phyloP scores from a whole-genome alignment of 2,888 invertebrate species.

The Cosmopolites sordidus region DNA sequence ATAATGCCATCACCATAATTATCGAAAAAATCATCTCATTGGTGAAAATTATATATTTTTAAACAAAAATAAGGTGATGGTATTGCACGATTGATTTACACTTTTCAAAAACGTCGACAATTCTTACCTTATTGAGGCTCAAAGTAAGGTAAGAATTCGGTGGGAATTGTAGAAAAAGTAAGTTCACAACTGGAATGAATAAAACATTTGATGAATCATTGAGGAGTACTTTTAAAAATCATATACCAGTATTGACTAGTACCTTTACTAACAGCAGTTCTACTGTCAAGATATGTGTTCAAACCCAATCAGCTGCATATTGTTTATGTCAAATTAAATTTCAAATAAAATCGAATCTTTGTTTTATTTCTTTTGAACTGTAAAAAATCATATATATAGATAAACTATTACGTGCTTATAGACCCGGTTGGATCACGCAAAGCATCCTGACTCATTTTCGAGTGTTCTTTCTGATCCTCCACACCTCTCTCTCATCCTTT shows the following conservation, averaged over 20 bases:
- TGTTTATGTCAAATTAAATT: slow-evolving; percentile 48
- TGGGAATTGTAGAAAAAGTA: slow-evolving; percentile 4
- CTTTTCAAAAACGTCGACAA: neutral
- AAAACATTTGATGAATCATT: neutral
- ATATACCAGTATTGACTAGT: slow-evolving; percentile 44
- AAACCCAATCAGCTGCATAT: slow-evolving; percentile 50
- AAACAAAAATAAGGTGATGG: too few relatives aligned
- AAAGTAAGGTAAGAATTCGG: slow-evolving; percentile 40
- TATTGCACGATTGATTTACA: too few relatives aligned
- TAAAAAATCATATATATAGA: too few relatives aligned
- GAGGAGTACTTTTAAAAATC: slow-evolving; percentile 7
- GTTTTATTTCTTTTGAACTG: slow-evolving; percentile 18
- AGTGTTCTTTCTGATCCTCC: too few relatives aligned
- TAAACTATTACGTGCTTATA: too few relatives aligned
- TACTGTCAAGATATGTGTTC: slow-evolving; percentile 51
- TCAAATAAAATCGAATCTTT: slow-evolving; percentile 11
- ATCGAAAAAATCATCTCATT: too few relatives aligned
- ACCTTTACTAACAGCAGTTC: slow-evolving; percentile 46
- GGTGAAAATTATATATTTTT: too few relatives aligned
- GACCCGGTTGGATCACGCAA: too few relatives aligned
- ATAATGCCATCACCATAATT: neutral
- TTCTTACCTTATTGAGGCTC: slow-evolving; percentile 43
- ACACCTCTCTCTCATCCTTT: too few relatives aligned
- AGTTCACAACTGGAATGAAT: neutral
- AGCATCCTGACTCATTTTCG: too few relatives aligned